Conservation (phyloP, 1,140 invertebrate species). For the Philopotamus ludificatus region DNA sequence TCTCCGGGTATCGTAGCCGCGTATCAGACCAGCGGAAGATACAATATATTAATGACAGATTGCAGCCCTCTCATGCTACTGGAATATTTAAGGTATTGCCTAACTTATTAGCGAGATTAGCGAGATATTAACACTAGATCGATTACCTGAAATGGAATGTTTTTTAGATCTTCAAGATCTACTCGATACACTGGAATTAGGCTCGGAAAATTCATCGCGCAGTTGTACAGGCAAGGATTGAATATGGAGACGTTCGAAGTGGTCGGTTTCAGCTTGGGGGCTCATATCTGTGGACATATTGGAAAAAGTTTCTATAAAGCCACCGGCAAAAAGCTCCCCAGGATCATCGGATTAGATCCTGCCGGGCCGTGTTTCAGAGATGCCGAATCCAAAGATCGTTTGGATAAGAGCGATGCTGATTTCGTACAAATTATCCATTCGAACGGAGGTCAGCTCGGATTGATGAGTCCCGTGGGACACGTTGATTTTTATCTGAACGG, state of each 20-base stretch:
- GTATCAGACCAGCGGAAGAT: slow-evolving; percentile 18
- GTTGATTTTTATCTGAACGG: slow-evolving; percentile 30
- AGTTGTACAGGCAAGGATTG: slow-evolving; percentile 19
- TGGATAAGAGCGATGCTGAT: slow-evolving; percentile 46
- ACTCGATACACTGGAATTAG: slow-evolving; percentile 23
- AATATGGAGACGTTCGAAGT: slow-evolving; percentile 26
- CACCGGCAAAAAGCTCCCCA: slow-evolving; percentile 11
- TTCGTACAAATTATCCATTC: slow-evolving; percentile 39
- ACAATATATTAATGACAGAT: slow-evolving; percentile 29
- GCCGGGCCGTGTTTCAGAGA: slow-evolving; percentile 33
- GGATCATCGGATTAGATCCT: slow-evolving; percentile 30
- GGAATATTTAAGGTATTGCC: slow-evolving; percentile 25
- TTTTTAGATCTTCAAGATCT: slow-evolving; percentile 19
- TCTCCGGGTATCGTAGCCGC: slow-evolving; percentile 2
- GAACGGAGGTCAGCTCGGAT: background rate
- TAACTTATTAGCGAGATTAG: slow-evolving; percentile 1
- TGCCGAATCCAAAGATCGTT: background rate
- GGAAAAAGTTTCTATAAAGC: slow-evolving; percentile 26
- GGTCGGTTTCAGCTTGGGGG: slow-evolving; percentile 29
- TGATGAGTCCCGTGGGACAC: slow-evolving; percentile 6
- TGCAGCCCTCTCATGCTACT: background rate
- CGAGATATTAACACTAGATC: no score
- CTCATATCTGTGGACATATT: slow-evolving; percentile 24
- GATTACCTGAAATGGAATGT: background rate
- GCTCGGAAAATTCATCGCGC: slow-evolving; percentile 20